Evolutionary conservation across 2,888 invertebrate genomes (phyloP).

Genomic region (Meiosimyza decipiens): DNA sequence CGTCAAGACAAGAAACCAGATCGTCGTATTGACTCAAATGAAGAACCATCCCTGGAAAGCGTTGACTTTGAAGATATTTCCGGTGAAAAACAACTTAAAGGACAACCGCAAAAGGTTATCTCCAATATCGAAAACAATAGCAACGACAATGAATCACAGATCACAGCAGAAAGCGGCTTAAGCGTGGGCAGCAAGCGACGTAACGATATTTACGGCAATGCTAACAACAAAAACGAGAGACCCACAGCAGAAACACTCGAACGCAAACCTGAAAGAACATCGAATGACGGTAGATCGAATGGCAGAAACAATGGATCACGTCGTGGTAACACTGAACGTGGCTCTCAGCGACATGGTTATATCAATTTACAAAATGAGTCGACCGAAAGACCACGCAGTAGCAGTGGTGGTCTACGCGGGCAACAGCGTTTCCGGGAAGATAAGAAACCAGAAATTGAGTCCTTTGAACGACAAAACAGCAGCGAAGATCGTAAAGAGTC

Average conservation of each 20-base stretch:
- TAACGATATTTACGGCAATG: slow-evolving; percentile 30
- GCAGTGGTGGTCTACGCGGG: slow-evolving; percentile 49
- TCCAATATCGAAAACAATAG: slow-evolving; percentile 57
- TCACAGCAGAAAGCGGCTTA: slow-evolving; percentile 80
- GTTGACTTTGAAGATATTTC: slow-evolving; percentile 66
- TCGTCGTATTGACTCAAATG: slow-evolving; percentile 63
- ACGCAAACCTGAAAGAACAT: slow-evolving; percentile 37
- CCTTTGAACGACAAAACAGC: slow-evolving; percentile 30
- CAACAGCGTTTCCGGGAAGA: slow-evolving; percentile 56
- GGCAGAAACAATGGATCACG: slow-evolving; percentile 49
- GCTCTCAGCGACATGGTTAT: slow-evolving; percentile 43
- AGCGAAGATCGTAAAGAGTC: slow-evolving; percentile 42
- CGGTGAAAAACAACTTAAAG: slow-evolving; percentile 56
- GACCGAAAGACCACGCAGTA: slow-evolving; percentile 53
- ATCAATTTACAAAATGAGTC: slow-evolving; percentile 40
- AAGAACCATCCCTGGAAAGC: slow-evolving; percentile 61
- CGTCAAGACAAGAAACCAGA: slow-evolving; percentile 50
- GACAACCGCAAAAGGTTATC: slow-evolving; percentile 49
- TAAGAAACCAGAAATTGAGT: slow-evolving; percentile 42
- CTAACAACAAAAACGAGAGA: slow-evolving; percentile 44
- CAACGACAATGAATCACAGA: slow-evolving; percentile 58
- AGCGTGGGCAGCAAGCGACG: slow-evolving; percentile 67
- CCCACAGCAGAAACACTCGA: slow-evolving; percentile 42
- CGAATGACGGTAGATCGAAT: slow-evolving; percentile 4
- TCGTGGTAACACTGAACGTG: slow-evolving; percentile 44